A percentile compares a stretch with the other conserved stretches of the same genome.
Evolutionary conservation across 1,140 invertebrate genomes (phyloP).

Genomic region (Leptinotarsa lineolata): DNA sequence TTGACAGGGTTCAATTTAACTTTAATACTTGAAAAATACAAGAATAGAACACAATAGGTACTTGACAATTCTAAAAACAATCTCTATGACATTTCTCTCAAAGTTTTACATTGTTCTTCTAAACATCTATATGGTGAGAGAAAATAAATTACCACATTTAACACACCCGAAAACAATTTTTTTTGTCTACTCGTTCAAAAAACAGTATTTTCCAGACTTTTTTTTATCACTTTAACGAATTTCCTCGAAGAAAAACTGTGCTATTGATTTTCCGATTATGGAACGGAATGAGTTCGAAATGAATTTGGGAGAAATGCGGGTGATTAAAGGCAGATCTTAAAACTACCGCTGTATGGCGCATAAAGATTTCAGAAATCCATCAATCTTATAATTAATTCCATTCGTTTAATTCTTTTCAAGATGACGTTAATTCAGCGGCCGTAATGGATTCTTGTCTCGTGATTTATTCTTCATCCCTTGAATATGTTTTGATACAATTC

Average conservation of each 20-base stretch:
- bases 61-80: too few species aligned
- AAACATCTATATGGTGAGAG: too few species aligned
- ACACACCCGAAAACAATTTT: too few species aligned
- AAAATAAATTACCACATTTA: too few species aligned
- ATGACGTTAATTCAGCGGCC: constrained; percentile 56
- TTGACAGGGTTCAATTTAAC: too few species aligned
- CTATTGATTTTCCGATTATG: constrained; percentile 41
- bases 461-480: constrained; percentile 48
- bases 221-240: too few species aligned
- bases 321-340: constrained; percentile 44
- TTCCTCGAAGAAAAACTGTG: not conserved
- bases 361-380: constrained; percentile 50
- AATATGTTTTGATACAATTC: constrained; percentile 52
- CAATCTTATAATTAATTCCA: constrained; percentile 58
- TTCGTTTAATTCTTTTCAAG: constrained; percentile 58
- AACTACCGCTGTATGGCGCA: constrained; percentile 37
- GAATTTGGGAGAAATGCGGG: constrained; percentile 39
- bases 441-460: constrained; percentile 53
- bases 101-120: too few species aligned
- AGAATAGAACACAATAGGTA: too few species aligned
- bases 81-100: too few species aligned
- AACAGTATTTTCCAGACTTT: too few species aligned
- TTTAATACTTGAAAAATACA: too few species aligned
- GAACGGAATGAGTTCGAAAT: constrained; percentile 39
- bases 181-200: too few species aligned